Conservation (phyloP, 1,140 invertebrate species). For the Limonius californicus region DNA sequence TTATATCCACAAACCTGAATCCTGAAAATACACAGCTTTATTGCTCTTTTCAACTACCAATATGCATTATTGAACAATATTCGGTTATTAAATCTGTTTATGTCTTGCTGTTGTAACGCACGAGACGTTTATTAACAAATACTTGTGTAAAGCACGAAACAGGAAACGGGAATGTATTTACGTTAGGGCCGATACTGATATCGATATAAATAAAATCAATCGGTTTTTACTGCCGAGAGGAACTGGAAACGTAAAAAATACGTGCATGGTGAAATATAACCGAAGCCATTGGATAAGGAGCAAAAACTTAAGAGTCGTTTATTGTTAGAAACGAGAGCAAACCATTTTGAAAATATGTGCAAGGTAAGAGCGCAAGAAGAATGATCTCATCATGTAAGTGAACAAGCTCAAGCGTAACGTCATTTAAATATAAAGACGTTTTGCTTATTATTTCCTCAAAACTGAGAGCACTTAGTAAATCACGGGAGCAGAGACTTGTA, state of each 20-base stretch:
- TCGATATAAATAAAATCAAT: not conserved
- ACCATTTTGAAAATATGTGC: not conserved
- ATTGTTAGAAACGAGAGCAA: not conserved
- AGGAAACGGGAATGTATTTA: too few species aligned
- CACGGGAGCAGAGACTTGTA: conserved; percentile 11
- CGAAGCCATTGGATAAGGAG: not conserved
- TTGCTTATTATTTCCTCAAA: conserved; percentile 11
- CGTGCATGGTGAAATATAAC: not conserved
- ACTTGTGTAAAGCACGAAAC: too few species aligned
- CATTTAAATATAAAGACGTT: conserved; percentile 12
- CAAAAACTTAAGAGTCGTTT: not conserved
- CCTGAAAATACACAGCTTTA: not conserved
- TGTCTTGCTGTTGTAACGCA: too few species aligned
- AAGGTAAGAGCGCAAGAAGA: not conserved
- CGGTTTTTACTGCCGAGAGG: not conserved
- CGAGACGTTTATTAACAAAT: too few species aligned
- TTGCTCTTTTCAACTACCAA: conserved; percentile 1
- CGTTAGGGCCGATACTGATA: too few species aligned
- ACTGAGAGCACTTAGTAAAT: conserved; percentile 13
- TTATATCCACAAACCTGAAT: conserved; percentile 13
- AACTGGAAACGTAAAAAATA: not conserved
- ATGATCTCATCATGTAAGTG: conserved; percentile 7
- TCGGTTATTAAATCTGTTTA: not conserved
- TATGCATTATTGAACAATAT: conserved; percentile 7
- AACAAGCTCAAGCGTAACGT: not conserved